Evolutionary conservation across 2,797 vertebrate genomes (phyloP), one percentile per base, ranked within the genome.

Genomic region (Alcedo atthis): DNA sequence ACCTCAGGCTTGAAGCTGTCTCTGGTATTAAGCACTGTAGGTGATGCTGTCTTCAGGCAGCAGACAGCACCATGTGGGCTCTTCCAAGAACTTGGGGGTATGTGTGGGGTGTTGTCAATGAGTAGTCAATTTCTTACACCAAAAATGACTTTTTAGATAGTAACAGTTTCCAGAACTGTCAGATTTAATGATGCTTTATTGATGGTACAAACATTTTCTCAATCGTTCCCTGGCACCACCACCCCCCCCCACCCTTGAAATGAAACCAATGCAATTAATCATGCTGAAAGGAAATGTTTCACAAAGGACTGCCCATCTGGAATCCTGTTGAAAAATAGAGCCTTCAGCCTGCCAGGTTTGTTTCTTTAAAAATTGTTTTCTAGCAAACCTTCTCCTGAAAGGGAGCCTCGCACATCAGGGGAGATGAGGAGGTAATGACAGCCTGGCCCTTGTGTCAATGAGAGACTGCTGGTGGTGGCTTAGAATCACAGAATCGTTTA

Each of bases 51-150:
- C 45, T 84, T 46, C 37, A 84, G 70, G 82, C 67, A 85, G 46
- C 49, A 86, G 63, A 32, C 68, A 82, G 35, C 80, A 63, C 28
- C 42, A 5, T 22, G 32, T 3, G 0, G 43, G 30, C 37, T 12
- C 46, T 78, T 61, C 35, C 22, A 15, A 0, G 6, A 77, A 30
- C 19, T 7, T 0, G 0, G 15, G 10, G 9, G 7, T 16, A 11
- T 15, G 40, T 32, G 55, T 49, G 45, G 18, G 42, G 14, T 77
- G 59, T 48, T 80, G 37, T 78, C 87, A 75, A 21, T 40, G 46
- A 78, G 17, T 32, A 40, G 19, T 58, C 62, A 58, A 49, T 35
- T 68, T 87, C 66, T 84, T 70, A 21, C 3, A 45, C 46, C 37
- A 64, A 70, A 70, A 86, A 46, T 30, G 6, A 25, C 32, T 83